phyloP scores from a whole-genome alignment of 2,888 invertebrate genomes.

The Chaetogeoica ovagalla region DNA sequence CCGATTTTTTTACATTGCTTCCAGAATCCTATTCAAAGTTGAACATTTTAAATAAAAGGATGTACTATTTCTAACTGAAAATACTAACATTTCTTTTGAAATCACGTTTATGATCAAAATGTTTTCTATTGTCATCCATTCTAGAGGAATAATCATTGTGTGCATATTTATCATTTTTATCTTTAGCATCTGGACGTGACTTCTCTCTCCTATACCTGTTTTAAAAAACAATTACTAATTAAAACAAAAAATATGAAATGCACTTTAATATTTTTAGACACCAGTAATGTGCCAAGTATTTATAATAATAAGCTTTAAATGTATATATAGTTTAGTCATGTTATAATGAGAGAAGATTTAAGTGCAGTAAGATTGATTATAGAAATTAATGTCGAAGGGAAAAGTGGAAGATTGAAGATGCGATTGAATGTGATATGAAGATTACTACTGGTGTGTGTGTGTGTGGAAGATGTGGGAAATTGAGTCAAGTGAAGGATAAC shows the following conservation, averaged over 20 bases:
- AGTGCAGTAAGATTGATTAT: no score
- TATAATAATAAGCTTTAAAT: neutral
- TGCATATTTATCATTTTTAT: slow-evolving; percentile 40
- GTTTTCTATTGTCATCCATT: slow-evolving; percentile 41
- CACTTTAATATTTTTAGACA: neutral
- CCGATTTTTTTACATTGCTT: slow-evolving; percentile 11
- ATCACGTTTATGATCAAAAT: slow-evolving; percentile 38
- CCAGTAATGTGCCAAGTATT: neutral
- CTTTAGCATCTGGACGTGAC: slow-evolving; percentile 38
- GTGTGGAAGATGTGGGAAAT: no score
- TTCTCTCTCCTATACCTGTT: slow-evolving; percentile 38
- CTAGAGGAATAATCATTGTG: slow-evolving; percentile 35
- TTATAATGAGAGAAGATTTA: no score
- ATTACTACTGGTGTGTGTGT: no score
- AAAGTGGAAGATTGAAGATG: no score
- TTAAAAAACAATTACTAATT: neutral
- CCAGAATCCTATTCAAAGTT: slow-evolving; percentile 24
- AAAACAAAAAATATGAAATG: neutral
- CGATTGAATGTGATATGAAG: no score
- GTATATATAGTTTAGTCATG: no score
- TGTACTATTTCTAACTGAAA: neutral
- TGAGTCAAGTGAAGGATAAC: no score
- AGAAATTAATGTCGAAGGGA: neutral
- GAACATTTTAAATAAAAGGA: neutral
- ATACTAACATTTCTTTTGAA: slow-evolving; percentile 45